Evolutionary conservation across 1,140 invertebrate genomes (phyloP), one percentile per base, ranked within the genome.

Genomic region (Belonocnema kinseyi): DNA sequence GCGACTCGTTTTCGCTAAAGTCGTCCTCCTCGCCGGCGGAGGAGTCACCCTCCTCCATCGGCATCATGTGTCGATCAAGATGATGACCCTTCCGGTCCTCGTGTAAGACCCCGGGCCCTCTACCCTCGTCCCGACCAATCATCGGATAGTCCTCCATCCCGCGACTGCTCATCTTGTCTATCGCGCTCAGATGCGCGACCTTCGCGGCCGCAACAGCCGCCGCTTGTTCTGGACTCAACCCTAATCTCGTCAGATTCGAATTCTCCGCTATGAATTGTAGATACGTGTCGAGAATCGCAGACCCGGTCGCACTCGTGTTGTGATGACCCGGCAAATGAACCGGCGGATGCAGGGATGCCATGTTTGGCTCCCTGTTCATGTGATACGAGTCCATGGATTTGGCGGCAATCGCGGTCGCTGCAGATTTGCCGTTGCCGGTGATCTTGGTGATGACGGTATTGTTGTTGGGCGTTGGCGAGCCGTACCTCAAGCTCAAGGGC

Each of bases 181-280:
- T 92, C 0, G 94, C 94, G 83, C 93, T 95, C 85, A 95, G 90
- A 76, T 96, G 95, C 4, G 94, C 94, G 82, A 96, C 90, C 88
- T 96, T 96, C 17, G 94, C 93, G 4, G 94, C 93, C 79, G 92
- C 92, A 0, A 88, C 77, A 0, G 85, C 85, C 0, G 85, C 76
- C 11, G 92, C 91, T 74, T 93, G 93, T 40, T 93, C 93, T 40
- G 92, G 91, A 14, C 87, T 91, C 58, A 93, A 89, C 2, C 91
- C 92, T 87, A 93, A 91, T 73, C 92, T 88, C 84, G 82, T 66
- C 75, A 93, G 87, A 89, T 94, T 93, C 54, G 94, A 94, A 50
- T 96, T 97, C 85, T 97, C 96, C 0, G 95, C 95, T 80, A 97
- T 96, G 76, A 96, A 94, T 86, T 97, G 96, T 17, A 97, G 91